Percentiles rank a stretch among this genome's conserved stretches.
phyloP scores from a whole-genome alignment of 2,113 vertebrate genomes.

The Trichechus manatus region DNA sequence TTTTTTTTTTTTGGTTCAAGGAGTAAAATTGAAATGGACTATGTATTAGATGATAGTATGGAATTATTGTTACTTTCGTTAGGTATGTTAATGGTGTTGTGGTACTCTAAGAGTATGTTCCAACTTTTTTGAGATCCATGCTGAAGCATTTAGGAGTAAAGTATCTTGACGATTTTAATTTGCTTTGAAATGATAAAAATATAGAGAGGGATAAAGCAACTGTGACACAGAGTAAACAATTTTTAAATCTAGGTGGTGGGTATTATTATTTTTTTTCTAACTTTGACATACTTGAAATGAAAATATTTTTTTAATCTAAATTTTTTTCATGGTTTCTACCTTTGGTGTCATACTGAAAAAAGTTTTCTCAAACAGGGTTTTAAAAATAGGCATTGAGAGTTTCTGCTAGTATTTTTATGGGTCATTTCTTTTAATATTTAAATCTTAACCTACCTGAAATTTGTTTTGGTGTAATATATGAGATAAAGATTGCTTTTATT shows the following conservation, averaged over 20 bases:
- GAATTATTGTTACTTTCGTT: not conserved
- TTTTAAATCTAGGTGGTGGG: not conserved
- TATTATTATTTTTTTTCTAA: not conserved
- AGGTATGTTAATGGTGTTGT: not conserved
- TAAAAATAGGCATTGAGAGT: constrained; percentile 19
- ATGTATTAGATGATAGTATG: not conserved
- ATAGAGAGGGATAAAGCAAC: not conserved
- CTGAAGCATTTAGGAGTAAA: constrained; percentile 3
- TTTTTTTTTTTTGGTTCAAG: not conserved
- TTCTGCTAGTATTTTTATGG: not conserved
- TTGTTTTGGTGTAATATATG: not conserved
- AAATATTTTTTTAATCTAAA: not conserved
- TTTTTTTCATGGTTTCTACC: not conserved
- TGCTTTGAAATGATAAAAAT: not conserved
- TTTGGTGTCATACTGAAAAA: constrained; percentile 46
- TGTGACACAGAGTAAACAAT: not conserved
- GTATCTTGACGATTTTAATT: constrained; percentile 34
- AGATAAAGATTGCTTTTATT: constrained; percentile 36
- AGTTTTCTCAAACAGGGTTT: not conserved
- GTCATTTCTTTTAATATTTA: constrained; percentile 27
- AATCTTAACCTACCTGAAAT: not conserved
- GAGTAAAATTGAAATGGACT: not conserved
- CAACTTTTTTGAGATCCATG: not conserved
- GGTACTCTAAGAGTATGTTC: not conserved
- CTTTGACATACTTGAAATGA: constrained; percentile 25